Base-by-base conservation (phyloP, 53 echinoderm and acorn worm genomes). In the Actinopyga echinites region DNA sequence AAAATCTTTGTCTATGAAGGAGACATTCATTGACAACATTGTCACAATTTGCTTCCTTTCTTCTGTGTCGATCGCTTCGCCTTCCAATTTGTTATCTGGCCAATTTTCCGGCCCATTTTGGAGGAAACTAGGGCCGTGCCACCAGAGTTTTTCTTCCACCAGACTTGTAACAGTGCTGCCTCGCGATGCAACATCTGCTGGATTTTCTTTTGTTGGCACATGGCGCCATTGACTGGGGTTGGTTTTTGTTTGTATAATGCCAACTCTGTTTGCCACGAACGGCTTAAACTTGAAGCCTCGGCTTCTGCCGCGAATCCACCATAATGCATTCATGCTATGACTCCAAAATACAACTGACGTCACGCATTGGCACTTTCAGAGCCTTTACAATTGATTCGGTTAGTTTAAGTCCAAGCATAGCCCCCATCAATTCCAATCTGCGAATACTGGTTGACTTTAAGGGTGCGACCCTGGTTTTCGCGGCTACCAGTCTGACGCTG, bases 331-430 rank as follows among this genome's bases (percentile, higher is more conserved):
- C 31, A 6, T 57, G 34, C 57, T 79, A 12, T 80, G 57, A 80
- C 80, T 80, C 80, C 80, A 80, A 59, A 59, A 80, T 53, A 45
- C 60, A 33, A n/a, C n/a, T n/a, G n/a, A 83, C 67, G 23, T 82
- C 24, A 13, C 40, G 30, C 45, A 82, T 23, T 5, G 65, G 12
- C 21, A 53, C 19, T 8, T 28, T 52, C 68, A 83, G 43, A 0
- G 42, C 45, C 8, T 49, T 36, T 65, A 24, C 35, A 23, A 82
- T 65, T 26, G 83, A 83, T 45, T 49, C 65, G 38, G 44, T 49
- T 21, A 82, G 35, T n/a, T 40, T 65, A 23, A 83, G 64, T 67
- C 83, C 54, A 19, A 83, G 28, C 83, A 83, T 67, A 21, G 83
- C 83, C 23, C n/a, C 68, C 56, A 67, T 52, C 40, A 83, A 59